Evolutionary conservation across 2,888 invertebrate species (phyloP).

Genomic region (Lasioglossum malachurum): DNA sequence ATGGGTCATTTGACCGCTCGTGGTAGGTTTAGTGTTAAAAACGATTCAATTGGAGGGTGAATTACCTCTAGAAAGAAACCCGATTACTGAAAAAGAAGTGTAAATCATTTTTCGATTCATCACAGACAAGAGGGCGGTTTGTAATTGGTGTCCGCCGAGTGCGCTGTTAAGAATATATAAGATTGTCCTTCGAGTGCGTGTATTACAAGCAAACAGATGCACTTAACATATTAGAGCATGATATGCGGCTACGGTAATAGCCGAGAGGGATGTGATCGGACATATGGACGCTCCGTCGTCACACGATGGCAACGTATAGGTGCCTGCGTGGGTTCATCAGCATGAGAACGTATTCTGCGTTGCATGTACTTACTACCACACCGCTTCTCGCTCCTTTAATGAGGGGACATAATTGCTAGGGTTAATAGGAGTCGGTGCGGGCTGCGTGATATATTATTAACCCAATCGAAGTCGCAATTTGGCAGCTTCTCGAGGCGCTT

Average conservation of each 20-base stretch:
- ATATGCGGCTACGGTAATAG: slow-evolving; percentile 10
- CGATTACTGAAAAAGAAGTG: too few relatives aligned
- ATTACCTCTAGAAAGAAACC: too few relatives aligned
- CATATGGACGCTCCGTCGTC: not conserved
- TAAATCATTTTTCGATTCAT: not conserved
- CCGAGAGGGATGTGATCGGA: slow-evolving; percentile 13
- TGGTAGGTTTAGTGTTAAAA: too few relatives aligned
- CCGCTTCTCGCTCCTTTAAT: slow-evolving; percentile 19
- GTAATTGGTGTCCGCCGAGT: too few relatives aligned
- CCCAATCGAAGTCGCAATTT: not conserved
- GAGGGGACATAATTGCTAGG: slow-evolving; percentile 30
- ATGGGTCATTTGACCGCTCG: too few relatives aligned
- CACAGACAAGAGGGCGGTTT: too few relatives aligned
- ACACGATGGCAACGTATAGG: slow-evolving; percentile 3
- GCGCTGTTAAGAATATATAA: not conserved
- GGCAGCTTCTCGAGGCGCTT: not conserved
- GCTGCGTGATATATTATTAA: slow-evolving; percentile 38
- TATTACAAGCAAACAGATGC: slow-evolving; percentile 6
- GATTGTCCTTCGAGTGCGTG: not conserved
- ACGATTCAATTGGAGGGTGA: too few relatives aligned
- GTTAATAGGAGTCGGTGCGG: slow-evolving; percentile 18
- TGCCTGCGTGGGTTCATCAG: not conserved
- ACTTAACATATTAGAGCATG: slow-evolving; percentile 21
- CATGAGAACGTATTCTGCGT: slow-evolving; percentile 9
- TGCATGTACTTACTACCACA: not conserved